phyloP scores from a whole-genome alignment of 2,113 vertebrate species.

The Acinonyx jubatus region DNA sequence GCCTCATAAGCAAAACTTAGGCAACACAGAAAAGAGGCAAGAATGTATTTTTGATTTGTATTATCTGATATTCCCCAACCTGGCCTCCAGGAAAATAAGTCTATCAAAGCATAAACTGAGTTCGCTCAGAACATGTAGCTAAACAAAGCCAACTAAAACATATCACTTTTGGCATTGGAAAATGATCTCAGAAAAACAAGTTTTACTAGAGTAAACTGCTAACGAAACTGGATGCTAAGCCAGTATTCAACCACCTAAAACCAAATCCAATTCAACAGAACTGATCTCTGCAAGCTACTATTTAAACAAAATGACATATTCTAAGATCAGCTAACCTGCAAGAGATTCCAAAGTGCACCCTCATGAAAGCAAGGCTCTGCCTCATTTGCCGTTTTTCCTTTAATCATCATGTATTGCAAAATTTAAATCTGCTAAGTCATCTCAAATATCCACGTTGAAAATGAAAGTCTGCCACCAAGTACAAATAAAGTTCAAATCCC shows the following conservation, averaged over 20 bases:
- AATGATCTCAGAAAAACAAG: neutral
- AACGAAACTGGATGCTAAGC: neutral
- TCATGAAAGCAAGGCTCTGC: constrained; percentile 19
- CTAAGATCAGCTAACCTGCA: neutral
- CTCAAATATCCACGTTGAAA: neutral
- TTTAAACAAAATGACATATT: constrained; percentile 1
- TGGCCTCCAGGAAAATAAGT: constrained; percentile 4
- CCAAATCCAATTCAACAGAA: constrained; percentile 40
- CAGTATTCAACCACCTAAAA: neutral
- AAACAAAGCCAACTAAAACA: constrained; percentile 24
- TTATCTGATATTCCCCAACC: neutral
- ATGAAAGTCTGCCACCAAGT: neutral
- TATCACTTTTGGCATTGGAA: neutral
- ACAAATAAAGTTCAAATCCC: constrained; percentile 47
- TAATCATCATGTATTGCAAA: constrained; percentile 22
- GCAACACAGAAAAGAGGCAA: neutral
- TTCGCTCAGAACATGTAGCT: neutral
- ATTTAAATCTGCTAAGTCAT: neutral
- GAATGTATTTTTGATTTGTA: neutral
- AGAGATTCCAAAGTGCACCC: neutral
- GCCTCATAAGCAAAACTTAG: neutral
- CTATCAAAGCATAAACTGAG: neutral
- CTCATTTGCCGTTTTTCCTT: constrained; percentile 7
- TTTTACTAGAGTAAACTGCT: neutral
- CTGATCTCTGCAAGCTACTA: neutral